Evolutionary conservation across 2,888 invertebrate genomes (phyloP).

Genomic region (Drosophila flavopinicola): DNA sequence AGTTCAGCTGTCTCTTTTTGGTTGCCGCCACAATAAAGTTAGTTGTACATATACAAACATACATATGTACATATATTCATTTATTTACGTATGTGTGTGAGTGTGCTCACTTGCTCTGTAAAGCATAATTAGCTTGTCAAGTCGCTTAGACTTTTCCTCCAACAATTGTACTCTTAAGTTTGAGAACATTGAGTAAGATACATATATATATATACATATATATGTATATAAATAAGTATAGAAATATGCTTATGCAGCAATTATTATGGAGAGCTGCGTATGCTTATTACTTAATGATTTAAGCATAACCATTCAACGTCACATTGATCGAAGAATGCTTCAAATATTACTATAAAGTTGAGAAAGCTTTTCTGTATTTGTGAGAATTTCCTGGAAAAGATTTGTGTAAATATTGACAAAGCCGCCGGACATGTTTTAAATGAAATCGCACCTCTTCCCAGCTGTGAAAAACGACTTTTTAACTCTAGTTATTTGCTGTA

Average conservation of each 20-base stretch:
- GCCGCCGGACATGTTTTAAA: neutral
- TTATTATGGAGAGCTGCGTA: neutral
- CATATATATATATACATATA: too few species aligned
- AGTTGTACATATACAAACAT: slow-evolving; percentile 18
- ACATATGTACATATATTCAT: neutral
- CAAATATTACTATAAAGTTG: too few species aligned
- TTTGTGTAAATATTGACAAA: slow-evolving; percentile 7
- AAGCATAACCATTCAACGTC: too few species aligned
- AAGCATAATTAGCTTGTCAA: slow-evolving; percentile 13
- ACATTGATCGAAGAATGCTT: too few species aligned
- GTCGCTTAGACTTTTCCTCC: neutral
- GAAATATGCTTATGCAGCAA: neutral
- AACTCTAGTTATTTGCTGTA: neutral
- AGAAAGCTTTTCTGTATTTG: neutral
- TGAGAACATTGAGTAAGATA: too few species aligned
- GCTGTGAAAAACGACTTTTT: slow-evolving; percentile 4
- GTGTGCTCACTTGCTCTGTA: slow-evolving; percentile 4
- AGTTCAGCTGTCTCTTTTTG: slow-evolving; percentile 39
- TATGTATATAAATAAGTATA: too few species aligned
- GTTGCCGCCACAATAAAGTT: slow-evolving; percentile 46
- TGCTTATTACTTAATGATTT: too few species aligned
- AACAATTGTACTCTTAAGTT: neutral
- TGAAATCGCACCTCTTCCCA: neutral
- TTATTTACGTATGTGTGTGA: neutral
- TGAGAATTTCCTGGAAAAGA: slow-evolving; percentile 9